phyloP scores from a whole-genome alignment of 1,140 invertebrate genomes.

The Campodea augens region DNA sequence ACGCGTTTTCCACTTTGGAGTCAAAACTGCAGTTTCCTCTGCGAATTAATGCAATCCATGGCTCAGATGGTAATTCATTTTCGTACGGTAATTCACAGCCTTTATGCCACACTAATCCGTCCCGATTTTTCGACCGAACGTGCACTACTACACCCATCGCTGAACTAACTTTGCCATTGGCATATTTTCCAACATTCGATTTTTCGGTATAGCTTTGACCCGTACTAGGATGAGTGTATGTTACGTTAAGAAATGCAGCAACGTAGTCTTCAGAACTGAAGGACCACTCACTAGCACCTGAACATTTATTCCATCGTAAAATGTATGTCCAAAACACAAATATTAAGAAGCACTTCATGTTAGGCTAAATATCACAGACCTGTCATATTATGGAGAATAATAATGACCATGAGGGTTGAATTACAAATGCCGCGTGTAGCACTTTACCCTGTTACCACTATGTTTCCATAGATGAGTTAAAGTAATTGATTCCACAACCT shows the following conservation, averaged over 20 bases:
- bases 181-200: slow-evolving; percentile 41
- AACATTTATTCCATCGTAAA: no score
- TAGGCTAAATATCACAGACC: no score
- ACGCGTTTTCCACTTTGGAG: slow-evolving; percentile 51
- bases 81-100: slow-evolving; percentile 39
- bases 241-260: slow-evolving; percentile 25
- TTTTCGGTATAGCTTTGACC: slow-evolving; percentile 21
- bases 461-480: no score
- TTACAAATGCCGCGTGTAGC: no score
- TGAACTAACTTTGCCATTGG: slow-evolving; percentile 35
- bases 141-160: slow-evolving; percentile 38
- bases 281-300: no score
- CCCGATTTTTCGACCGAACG: slow-evolving; percentile 30
- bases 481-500: no score
- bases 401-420: no score
- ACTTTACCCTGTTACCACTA: no score
- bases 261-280: slow-evolving; percentile 16
- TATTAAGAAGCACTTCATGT: no score
- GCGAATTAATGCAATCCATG: slow-evolving; percentile 55
- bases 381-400: no score
- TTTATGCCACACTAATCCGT: slow-evolving; percentile 33
- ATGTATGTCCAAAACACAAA: no score
- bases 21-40: slow-evolving; percentile 54
- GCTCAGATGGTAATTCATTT: slow-evolving; percentile 28
- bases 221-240: slow-evolving; percentile 17